Base-by-base conservation (phyloP, 1,140 invertebrate genomes). In the Pseudomyrmex gracilis region DNA sequence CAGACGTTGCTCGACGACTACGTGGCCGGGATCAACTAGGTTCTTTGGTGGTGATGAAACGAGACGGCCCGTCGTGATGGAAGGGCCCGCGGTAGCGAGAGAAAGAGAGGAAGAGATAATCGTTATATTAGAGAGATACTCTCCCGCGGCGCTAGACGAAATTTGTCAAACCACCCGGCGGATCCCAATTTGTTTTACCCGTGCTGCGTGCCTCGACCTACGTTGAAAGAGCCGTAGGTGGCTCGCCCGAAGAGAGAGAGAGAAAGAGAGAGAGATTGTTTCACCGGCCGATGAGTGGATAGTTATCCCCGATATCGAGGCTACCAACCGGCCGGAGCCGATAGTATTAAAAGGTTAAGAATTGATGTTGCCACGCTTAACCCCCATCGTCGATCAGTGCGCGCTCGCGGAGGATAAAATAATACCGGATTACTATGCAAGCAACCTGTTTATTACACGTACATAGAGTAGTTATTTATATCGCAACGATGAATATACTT, bases 71-170 rank as follows among this genome's bases (percentile, higher is more conserved):
- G 66, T 73, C 68, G 66, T 73, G 82, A 83, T 58, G 71, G 71
- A 76, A 74, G 60, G 71, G 2, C 58, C 34, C 17, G 64, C 49
- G 51, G 76, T 53, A 71, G 43, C 53, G 70, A 77, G 53, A 55
- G 58, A 80, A 66, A 83, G 77, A 57, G 43, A 68, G 88, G 77
- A 82, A 61, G 70, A 71, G 64, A 73, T 89, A 86, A 70, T 85
- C 83, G 83, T 87, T 80, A 86, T 87, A 89, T 85, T 87, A 87
- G 83, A 87, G 68, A 34, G 84, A 63, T 82, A 86, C 82, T 85
- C 88, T 87, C 92, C 92, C 83, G 92, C 85, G 68, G 93, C 84
- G 92, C 88, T 91, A 92, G 91, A 92, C 91, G 90, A 93, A 93
- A 93, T 93, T 93, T 92, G 92, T 93, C 92, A 92, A 91, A 89